Evolutionary conservation across 2,888 invertebrate genomes (phyloP).

Genomic region (Poecilobothrus nobilitatus): DNA sequence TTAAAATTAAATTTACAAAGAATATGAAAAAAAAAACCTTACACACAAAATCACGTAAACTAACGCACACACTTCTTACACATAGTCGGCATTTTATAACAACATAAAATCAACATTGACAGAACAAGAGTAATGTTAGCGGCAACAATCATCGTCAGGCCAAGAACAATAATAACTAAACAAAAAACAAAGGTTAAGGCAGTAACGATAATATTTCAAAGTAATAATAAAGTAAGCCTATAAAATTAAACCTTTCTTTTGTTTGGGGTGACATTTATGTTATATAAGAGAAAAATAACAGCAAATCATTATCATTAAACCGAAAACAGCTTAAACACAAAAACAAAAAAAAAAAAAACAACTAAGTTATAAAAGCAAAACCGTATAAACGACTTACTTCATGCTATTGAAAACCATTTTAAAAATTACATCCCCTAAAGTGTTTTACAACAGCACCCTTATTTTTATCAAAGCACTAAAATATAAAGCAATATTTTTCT

Average conservation of each 20-base stretch:
- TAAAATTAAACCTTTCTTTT: neutral
- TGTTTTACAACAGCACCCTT: neutral
- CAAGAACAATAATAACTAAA: too few relatives aligned
- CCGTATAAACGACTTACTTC: neutral
- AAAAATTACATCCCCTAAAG: conserved; percentile 1
- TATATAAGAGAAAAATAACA: neutral
- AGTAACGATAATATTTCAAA: neutral
- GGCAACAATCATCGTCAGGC: neutral
- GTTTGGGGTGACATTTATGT: too few relatives aligned
- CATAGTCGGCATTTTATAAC: neutral
- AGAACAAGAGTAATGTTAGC: neutral
- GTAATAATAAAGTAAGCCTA: neutral
- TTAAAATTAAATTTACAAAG: too few relatives aligned
- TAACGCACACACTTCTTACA: neutral
- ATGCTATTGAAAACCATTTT: neutral
- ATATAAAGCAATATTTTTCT: neutral
- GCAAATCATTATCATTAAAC: too few relatives aligned
- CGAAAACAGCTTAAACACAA: too few relatives aligned
- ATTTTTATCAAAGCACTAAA: neutral
- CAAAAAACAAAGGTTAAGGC: too few relatives aligned
- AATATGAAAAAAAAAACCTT: neutral
- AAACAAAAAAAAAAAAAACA: neutral
- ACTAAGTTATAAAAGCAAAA: neutral
- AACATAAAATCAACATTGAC: neutral
- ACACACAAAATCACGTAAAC: neutral